Evolutionary conservation across 2,113 vertebrate species (phyloP).

Genomic region (Haemorhous mexicanus): DNA sequence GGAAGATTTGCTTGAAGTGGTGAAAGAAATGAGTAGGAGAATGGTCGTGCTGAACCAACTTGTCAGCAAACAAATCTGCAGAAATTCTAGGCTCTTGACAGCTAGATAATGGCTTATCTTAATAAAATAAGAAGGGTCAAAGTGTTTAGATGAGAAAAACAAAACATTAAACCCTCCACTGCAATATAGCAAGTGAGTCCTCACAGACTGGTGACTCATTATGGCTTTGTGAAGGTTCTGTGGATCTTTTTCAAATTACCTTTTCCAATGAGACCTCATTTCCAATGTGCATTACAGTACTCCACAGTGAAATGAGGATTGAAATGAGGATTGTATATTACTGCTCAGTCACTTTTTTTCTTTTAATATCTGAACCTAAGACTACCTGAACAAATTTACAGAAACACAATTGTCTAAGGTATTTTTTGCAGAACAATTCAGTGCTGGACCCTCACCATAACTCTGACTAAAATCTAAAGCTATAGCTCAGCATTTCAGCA

Average conservation of each 20-base stretch:
- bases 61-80: conserved; percentile 28
- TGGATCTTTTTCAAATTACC: conserved; percentile 47
- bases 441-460: not conserved
- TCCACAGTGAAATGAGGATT: conserved; percentile 43
- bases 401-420: not conserved
- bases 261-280: conserved; percentile 64
- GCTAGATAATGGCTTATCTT: conserved; percentile 62
- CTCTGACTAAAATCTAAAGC: not conserved
- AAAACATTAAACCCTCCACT: conserved; percentile 44
- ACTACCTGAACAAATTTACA: conserved; percentile 1
- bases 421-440: not conserved
- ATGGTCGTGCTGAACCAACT: not conserved
- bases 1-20: not conserved
- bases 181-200: conserved; percentile 43
- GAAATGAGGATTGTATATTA: conserved; percentile 26
- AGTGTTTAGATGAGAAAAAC: conserved; percentile 48
- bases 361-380: not conserved
- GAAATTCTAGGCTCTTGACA: conserved; percentile 41
- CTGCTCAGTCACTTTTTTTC: not conserved
- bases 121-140: conserved; percentile 59
- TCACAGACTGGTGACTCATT: conserved; percentile 44
- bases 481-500: not conserved
- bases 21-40: conserved; percentile 17
- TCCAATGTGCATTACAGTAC: conserved; percentile 36
- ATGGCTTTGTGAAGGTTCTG: conserved; percentile 43